Conservation (phyloP, 2,113 vertebrate species). For the Pampusana beccarii region DNA sequence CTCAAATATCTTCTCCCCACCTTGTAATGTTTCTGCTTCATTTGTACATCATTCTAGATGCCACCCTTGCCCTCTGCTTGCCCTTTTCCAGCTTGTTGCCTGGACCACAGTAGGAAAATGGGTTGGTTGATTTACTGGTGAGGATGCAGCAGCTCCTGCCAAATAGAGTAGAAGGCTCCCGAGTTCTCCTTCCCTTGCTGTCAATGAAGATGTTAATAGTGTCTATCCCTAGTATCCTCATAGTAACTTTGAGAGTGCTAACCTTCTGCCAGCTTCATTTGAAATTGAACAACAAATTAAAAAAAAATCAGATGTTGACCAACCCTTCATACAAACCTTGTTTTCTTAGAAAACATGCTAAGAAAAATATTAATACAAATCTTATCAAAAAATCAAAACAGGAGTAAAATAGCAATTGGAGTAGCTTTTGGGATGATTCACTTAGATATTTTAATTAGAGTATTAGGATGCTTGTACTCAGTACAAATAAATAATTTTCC, state of each 20-base stretch:
- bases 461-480: background rate
- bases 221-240: background rate
- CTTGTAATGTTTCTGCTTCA: background rate
- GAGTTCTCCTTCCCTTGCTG: background rate
- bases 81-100: background rate
- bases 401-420: background rate
- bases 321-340: background rate
- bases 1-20: background rate
- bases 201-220: background rate
- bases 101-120: background rate
- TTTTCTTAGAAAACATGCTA: background rate
- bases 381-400: background rate
- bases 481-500: slow-evolving; percentile 14
- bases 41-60: background rate
- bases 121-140: background rate
- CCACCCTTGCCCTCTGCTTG: background rate
- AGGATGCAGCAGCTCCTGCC: background rate
- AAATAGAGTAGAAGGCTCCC: background rate
- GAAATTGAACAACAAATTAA: background rate
- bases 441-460: background rate
- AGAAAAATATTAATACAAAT: background rate
- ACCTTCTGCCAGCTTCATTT: background rate
- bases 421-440: background rate
- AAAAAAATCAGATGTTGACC: background rate
- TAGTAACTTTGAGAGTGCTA: background rate